Percentiles rank a stretch among this genome's conserved stretches.
phyloP scores from a whole-genome alignment of 1,140 invertebrate genomes.

The Parasteatoda tepidariorum region DNA sequence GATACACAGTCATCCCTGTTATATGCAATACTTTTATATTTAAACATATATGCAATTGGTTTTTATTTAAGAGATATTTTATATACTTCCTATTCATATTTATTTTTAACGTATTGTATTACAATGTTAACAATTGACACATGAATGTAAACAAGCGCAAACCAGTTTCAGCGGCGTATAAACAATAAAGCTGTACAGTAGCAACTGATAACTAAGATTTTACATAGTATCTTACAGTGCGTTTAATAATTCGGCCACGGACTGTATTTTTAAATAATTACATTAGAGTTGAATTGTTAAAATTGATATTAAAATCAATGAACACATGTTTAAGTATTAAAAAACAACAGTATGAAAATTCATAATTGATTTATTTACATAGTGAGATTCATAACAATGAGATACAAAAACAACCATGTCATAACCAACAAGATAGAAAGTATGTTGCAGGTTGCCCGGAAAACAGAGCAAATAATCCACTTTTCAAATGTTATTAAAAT shows the following conservation, averaged over 20 bases:
- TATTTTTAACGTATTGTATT: too few species aligned
- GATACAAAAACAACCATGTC: slow-evolving; percentile 51
- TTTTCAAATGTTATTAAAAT: slow-evolving; percentile 9
- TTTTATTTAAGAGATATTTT: too few species aligned
- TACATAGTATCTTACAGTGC: background rate
- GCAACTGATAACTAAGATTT: background rate
- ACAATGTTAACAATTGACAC: too few species aligned
- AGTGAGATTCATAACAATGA: slow-evolving; percentile 48
- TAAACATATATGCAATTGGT: too few species aligned
- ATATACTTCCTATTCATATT: too few species aligned
- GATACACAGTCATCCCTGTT: too few species aligned
- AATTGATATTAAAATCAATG: too few species aligned
- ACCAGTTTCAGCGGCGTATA: background rate
- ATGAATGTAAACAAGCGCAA: too few species aligned
- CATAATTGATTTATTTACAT: slow-evolving; percentile 38
- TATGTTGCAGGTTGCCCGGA: slow-evolving; percentile 1
- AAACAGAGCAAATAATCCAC: slow-evolving; percentile 29
- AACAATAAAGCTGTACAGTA: background rate
- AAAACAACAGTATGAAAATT: background rate
- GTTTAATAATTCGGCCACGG: background rate
- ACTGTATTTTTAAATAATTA: background rate
- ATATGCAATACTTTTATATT: too few species aligned
- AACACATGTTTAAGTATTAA: background rate
- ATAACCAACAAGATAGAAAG: slow-evolving; percentile 41
- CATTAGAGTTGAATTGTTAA: too few species aligned